Conservation (phyloP, 2,888 invertebrate species). For the Yponomeuta sedellus region DNA sequence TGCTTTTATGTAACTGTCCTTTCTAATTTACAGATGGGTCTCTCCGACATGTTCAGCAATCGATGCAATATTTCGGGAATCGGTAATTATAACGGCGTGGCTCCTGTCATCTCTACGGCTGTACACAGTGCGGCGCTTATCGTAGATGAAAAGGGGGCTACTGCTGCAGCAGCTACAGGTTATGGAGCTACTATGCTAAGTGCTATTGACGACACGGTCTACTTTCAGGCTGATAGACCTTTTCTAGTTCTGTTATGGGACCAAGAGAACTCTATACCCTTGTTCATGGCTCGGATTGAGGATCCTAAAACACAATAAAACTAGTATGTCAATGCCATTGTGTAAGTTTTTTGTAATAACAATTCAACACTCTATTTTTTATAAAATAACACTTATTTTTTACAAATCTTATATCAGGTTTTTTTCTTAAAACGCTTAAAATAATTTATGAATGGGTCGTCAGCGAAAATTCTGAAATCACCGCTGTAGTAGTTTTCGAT, state of each 20-base stretch:
- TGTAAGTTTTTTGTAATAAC: too few relatives aligned
- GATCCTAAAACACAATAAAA: constrained; percentile 38
- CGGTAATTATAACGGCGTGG: constrained; percentile 34
- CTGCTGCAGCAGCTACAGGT: constrained; percentile 63
- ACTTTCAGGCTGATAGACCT: constrained; percentile 62
- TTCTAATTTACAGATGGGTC: constrained; percentile 54
- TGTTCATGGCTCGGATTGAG: constrained; percentile 69
- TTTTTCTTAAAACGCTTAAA: constrained; percentile 34
- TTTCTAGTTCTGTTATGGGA: constrained; percentile 72
- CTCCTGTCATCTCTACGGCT: constrained; percentile 59
- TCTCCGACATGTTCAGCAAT: constrained; percentile 54
- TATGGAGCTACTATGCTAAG: constrained; percentile 67
- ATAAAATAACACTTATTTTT: constrained; percentile 29
- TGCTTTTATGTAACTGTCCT: too few relatives aligned
- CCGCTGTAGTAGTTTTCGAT: constrained; percentile 66
- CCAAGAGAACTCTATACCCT: constrained; percentile 50
- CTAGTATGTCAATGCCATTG: too few relatives aligned
- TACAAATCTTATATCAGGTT: constrained; percentile 26
- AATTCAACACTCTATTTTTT: too few relatives aligned
- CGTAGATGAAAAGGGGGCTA: constrained; percentile 70
- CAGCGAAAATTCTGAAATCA: constrained; percentile 51
- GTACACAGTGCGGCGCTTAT: constrained; percentile 68
- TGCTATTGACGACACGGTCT: constrained; percentile 46
- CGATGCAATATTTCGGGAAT: constrained; percentile 50
- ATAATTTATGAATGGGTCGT: constrained; percentile 56